Percentiles rank a stretch among this genome's conserved stretches.
Conservation (phyloP, 2,797 vertebrate genomes). For the Acanthiza pusilla region DNA sequence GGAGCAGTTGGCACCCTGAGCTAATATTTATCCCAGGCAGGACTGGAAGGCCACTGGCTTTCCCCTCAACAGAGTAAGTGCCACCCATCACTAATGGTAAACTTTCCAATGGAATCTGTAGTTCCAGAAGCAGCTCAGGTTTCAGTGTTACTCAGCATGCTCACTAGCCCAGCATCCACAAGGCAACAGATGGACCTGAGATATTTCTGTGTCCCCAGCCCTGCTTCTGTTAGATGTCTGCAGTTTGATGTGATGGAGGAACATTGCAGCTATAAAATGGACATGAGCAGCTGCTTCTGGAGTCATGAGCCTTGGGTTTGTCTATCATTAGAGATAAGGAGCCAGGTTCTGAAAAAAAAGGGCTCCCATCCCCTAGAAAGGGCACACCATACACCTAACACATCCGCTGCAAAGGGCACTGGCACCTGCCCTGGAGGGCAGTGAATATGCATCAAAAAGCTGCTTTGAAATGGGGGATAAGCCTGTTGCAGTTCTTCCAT, state of each 20-base stretch:
- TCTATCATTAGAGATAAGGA: background rate
- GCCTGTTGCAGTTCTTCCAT: background rate
- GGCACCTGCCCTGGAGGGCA: background rate
- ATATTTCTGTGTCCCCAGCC: background rate
- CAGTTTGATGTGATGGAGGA: background rate
- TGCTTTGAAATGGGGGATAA: background rate
- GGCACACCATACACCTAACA: background rate
- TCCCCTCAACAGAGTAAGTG: background rate
- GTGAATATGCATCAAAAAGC: background rate
- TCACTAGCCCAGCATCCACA: background rate
- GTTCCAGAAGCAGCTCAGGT: background rate
- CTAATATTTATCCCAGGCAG: background rate
- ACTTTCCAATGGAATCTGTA: background rate
- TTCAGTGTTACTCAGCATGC: background rate
- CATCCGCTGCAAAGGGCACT: background rate
- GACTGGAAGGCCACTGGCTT: background rate
- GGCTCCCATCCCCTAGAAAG: background rate
- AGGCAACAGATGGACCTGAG: background rate
- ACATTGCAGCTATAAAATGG: background rate
- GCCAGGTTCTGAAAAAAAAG: background rate
- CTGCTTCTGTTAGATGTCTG: background rate
- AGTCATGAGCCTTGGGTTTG: background rate
- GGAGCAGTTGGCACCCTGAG: background rate
- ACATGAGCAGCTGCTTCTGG: background rate
- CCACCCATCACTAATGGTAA: background rate